These are phyloP conservation scores for Poeciliopsis turrubarensis DNA, from an alignment of 2,113 vertebrate genomes.

Conservation along the genomic window DNA sequence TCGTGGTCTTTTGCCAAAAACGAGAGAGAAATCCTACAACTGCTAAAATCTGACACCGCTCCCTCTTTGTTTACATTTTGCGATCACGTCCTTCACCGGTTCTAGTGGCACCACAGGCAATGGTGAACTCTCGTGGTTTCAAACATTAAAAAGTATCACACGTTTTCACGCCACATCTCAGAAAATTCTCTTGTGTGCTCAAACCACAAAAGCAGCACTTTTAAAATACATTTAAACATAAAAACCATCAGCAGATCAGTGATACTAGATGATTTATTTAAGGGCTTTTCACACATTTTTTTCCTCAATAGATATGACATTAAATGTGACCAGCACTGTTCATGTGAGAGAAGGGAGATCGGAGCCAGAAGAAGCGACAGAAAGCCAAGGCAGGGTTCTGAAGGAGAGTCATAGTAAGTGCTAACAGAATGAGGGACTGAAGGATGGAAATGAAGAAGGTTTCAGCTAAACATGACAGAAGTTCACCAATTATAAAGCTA, in stretches of 20 bases:
- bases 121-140: too few relatives aligned
- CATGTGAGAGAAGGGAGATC: background rate
- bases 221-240: background rate
- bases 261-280: background rate
- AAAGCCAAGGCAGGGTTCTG: background rate
- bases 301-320: background rate
- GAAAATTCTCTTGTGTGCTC: background rate
- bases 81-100: too few relatives aligned
- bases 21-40: too few relatives aligned
- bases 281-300: background rate
- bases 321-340: background rate
- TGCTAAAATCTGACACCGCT: too few relatives aligned
- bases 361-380: background rate
- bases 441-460: background rate
- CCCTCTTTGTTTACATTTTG: too few relatives aligned
- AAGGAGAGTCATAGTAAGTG: background rate
- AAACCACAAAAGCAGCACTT: background rate
- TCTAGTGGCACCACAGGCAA: too few relatives aligned
- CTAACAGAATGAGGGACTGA: background rate
- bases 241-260: too few relatives aligned
- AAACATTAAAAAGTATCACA: too few relatives aligned
- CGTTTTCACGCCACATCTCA: too few relatives aligned
- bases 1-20: too few relatives aligned
- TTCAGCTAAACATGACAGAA: conserved; percentile 7
- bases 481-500: conserved; percentile 56